These are phyloP conservation scores for Agelastica alni DNA, from an alignment of 2,888 invertebrate species.

Conservation along the genomic window DNA sequence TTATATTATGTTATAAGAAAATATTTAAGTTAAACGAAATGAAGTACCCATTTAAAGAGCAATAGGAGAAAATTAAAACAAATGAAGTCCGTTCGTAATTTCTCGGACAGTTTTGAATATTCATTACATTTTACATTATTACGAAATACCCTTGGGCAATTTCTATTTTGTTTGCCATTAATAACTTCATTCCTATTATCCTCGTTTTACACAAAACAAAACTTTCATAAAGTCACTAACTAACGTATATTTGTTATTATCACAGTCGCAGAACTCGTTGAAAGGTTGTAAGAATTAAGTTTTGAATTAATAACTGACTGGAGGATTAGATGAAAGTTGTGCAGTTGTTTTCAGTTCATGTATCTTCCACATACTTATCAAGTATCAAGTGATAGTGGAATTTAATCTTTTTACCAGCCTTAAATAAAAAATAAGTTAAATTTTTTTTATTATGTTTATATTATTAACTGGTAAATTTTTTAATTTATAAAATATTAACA, in stretches of 20 bases:
- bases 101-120: conserved; percentile 35
- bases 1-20: too few species aligned
- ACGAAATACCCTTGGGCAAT: conserved; percentile 32
- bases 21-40: too few species aligned
- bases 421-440: too few species aligned
- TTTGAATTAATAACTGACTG: conserved; percentile 32
- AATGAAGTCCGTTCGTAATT: conserved; percentile 35
- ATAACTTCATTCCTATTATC: conserved; percentile 34
- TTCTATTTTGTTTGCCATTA: conserved; percentile 36
- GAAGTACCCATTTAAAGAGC: not conserved
- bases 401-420: too few species aligned
- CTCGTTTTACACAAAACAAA: conserved; percentile 10
- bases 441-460: too few species aligned
- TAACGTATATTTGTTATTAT: conserved; percentile 38
- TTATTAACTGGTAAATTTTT: too few species aligned
- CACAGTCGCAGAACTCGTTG: conserved; percentile 23
- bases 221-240: conserved; percentile 34
- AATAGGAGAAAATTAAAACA: conserved; percentile 31
- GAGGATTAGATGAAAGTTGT: conserved; percentile 28
- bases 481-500: too few species aligned
- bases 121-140: conserved; percentile 32
- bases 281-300: conserved; percentile 32
- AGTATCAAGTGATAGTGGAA: too few species aligned
- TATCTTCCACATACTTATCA: too few species aligned
- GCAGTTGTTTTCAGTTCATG: too few species aligned